These are phyloP conservation scores for Melanaphis sacchari DNA, from an alignment of 1,140 invertebrate species.

Conservation along the genomic window DNA sequence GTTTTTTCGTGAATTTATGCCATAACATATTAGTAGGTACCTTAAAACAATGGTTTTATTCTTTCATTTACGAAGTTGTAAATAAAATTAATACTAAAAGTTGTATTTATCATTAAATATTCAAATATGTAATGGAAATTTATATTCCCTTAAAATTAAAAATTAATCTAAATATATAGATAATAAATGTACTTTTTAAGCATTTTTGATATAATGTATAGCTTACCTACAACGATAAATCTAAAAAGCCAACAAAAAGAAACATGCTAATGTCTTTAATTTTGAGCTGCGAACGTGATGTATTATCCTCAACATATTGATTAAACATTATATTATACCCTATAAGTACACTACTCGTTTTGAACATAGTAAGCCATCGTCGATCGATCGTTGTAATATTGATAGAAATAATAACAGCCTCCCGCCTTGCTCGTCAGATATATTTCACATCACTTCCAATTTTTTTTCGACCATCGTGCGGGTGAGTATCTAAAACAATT, in stretches of 20 bases:
- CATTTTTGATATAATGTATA: not conserved
- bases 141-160: not conserved
- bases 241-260: not conserved
- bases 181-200: not conserved
- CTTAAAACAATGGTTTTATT: not conserved
- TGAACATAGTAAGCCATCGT: not conserved
- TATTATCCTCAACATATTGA: not conserved
- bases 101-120: not conserved
- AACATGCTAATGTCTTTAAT: not conserved
- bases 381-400: not conserved
- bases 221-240: not conserved
- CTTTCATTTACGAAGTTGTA: not conserved
- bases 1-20: not conserved
- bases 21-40: not conserved
- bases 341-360: not conserved
- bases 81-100: not conserved
- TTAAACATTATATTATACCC: not conserved
- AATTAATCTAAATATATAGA: not conserved
- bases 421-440: not conserved
- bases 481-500: no score
- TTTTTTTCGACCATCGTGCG: not conserved
- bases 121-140: not conserved
- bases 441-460: not conserved
- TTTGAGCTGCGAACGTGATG: not conserved
- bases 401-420: not conserved